A percentile compares a stretch with the other conserved stretches of the same genome.
Conservation (phyloP, 2,888 invertebrate genomes). For the Leucozona laternaria region DNA sequence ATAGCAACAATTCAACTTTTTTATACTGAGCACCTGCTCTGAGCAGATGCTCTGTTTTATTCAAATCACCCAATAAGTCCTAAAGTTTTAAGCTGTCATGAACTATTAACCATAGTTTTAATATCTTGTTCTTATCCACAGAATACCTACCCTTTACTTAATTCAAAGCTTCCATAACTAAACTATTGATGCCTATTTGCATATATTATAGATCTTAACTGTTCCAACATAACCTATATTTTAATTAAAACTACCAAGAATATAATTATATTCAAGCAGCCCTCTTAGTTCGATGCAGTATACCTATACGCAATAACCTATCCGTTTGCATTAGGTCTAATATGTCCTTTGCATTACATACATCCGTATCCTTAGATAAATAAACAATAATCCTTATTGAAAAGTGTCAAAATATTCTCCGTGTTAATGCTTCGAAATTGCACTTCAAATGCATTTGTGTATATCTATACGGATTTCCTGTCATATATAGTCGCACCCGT, state of each 20-base stretch:
- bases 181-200: neutral
- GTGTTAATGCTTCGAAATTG: constrained; percentile 29
- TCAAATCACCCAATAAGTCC: too few species aligned
- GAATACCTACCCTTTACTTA: neutral
- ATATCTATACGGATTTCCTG: neutral
- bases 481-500: neutral
- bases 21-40: too few species aligned
- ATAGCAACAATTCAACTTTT: too few species aligned
- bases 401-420: constrained; percentile 36
- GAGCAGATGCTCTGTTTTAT: too few species aligned
- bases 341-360: neutral
- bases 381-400: constrained; percentile 29
- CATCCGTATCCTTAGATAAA: neutral
- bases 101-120: too few species aligned
- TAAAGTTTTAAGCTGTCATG: too few species aligned
- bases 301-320: neutral
- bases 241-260: constrained; percentile 10
- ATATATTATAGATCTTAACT: neutral
- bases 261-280: neutral
- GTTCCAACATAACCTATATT: neutral
- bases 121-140: neutral
- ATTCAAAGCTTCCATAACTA: neutral
- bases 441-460: constrained; percentile 22
- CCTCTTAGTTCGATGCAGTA: neutral
- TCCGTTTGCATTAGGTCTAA: too few species aligned